Evolutionary conservation across 1,140 invertebrate species (phyloP), one percentile per base, ranked within the genome.

Genomic region (Heliconius eleuchia): DNA sequence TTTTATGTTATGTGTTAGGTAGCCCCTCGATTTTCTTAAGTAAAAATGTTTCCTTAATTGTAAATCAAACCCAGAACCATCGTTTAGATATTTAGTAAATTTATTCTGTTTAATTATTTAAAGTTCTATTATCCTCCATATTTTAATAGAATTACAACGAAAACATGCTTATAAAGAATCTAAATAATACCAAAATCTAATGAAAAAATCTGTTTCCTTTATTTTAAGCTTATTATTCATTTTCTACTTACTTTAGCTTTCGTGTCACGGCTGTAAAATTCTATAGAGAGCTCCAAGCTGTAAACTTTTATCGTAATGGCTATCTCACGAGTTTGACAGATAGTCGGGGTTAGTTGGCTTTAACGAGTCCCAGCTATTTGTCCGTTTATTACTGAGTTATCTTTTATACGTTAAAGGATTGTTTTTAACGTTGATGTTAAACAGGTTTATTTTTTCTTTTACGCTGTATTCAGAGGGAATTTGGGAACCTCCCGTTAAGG

Each of bases 251-350:
- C 50, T 52, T 52, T 8, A 52, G 50, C 50, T 2, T 52, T 52
- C 50, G 50, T 19, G 50, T 52, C 50, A 52, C 50, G 19, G 50
- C 50, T 52, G 50, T 52, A 52, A 57, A 57, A 23, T 57, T 57
- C 55, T 57, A 66, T 66, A 66, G 23, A 66, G 8, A 66, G 60
- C 23, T 66, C 5, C 23, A 66, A 66, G 60, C 23, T 66, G 27
- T 66, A 66, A 30, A 66, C 60, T 23, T n/a, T 66, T 66, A 66
- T 66, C 60, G 60, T 23, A 30, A 27, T 30, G 23, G 60, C 13
- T 66, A 66, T 30, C 23, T 66, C 13, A 30, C 8, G 60, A 66
- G 60, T 66, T 27, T 66, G 60, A 66, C 60, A 66, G 60, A 66
- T 66, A 66, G 23, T n/a, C 5, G 55, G 55, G 55, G 19, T 23